Conservation (phyloP, 2,797 vertebrate species). For the Peromyscus attwateri region DNA sequence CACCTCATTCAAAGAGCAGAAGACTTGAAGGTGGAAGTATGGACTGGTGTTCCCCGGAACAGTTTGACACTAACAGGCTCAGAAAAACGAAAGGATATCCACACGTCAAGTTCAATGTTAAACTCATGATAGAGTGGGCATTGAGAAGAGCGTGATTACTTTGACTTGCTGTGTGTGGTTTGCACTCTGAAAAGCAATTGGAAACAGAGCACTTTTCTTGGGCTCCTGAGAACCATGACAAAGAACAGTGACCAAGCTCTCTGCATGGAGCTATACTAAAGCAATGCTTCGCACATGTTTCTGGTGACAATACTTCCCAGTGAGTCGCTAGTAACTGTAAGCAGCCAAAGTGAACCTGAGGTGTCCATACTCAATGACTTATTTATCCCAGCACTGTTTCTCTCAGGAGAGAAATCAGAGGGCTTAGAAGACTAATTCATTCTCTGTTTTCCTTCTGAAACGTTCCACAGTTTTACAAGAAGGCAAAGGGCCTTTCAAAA, state of each 20-base stretch:
- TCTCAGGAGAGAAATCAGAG: neutral
- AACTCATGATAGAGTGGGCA: neutral
- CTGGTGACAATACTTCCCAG: neutral
- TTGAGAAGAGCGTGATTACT: neutral
- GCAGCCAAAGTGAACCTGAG: neutral
- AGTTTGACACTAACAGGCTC: neutral
- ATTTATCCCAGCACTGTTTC: neutral
- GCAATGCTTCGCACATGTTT: neutral
- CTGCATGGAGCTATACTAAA: fast-evolving
- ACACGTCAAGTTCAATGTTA: neutral
- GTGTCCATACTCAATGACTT: neutral
- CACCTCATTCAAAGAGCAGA: no score
- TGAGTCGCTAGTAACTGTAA: neutral
- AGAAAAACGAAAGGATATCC: neutral
- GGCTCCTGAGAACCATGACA: neutral
- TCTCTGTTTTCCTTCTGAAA: neutral
- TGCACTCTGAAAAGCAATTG: slow-evolving; percentile 23
- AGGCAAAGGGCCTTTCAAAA: neutral
- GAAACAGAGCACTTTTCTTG: neutral
- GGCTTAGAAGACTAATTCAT: neutral
- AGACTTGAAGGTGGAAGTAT: neutral
- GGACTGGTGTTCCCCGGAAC: neutral
- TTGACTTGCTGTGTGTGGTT: neutral
- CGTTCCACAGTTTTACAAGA: neutral
- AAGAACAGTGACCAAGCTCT: neutral